Evolutionary conservation across 2,113 vertebrate species (phyloP), one percentile per base, ranked within the genome.

Genomic region (Callipepla californica): DNA sequence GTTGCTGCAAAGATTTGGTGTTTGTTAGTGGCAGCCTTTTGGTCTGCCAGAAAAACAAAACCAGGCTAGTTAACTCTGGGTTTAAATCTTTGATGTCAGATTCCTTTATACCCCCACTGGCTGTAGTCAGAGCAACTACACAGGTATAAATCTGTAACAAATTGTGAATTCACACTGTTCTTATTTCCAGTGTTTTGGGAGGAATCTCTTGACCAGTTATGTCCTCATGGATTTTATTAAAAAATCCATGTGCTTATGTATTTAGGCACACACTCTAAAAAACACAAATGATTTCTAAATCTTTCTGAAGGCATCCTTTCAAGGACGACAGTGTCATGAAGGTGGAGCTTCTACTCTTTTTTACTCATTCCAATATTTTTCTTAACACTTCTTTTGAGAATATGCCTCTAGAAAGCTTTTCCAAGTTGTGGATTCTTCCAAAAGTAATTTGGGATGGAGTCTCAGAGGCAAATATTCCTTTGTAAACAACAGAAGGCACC

Each of bases 151-250:
- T 38, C 50, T 78, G 61, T 36, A 36, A 90, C 28, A 26, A 78
- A 28, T 4, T 1, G 1, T 13, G 25, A 40, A 11, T 7, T 83
- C 5, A 0, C 0, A 0, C 55, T 85, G 18, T 57, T 81, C 28
- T 53, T 1, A 7, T 55, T 74, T 40, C 26, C 21, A n/a, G 40
- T 57, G 26, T 51, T 84, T 47, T 40, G 40, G 38, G 40, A 78
- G 23, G 34, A 9, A 44, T 70, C 12, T 78, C 61, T 38, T 51
- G 40, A 48, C 13, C 47, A 36, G 23, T 14, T 59, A 7, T 22
- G 2, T 87, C 36, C 13, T 63, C 59, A 4, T 6, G 18, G 36
- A 32, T 26, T 53, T 69, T 1, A 38, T 36, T 58, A 7, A 55
- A 69, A 74, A 26, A 0, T 47, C 62, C 18, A 25, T 2, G 10